Base-by-base conservation (phyloP, 2,888 invertebrate genomes). In the Diachrysia chrysitis region DNA sequence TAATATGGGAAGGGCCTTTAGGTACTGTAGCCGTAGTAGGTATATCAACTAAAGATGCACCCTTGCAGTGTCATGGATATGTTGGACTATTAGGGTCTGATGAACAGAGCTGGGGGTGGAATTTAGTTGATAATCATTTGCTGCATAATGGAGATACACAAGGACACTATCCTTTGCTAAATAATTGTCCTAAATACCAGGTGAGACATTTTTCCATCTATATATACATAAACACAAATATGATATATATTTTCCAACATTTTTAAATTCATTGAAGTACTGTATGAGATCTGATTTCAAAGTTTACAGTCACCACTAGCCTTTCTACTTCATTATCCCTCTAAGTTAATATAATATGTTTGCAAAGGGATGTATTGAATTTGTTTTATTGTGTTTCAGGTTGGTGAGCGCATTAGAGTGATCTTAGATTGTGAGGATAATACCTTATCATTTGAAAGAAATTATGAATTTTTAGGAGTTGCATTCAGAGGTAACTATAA, bases 61-160 rank as follows among this genome's bases (percentile, higher is more conserved):
- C 98, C 48, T 95, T 99, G 73, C 98, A 99, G 90, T 98, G 98
- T 91, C 98, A 98, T 85, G 99, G 99, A 64, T 99, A 99, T 95
- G 98, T 99, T 60, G 98, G 99, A 10, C 95, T 99, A 69, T 95
- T 99, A 74, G 99, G 99, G 35, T 98, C 98, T 6, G 99, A 99
- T 95, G 98, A 99, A 90, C 98, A 99, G 91, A 99, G 99, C 87
- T 99, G 99, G 99, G 99, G 99, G 16, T 99, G 99, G 99, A 99
- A 99, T 96, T 96, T 99, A 83, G 99, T 99, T 60, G 99, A 99
- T 95, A 99, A 99, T 96, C 97, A 98, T 94, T 96, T 99, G 81
- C 95, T 99, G 83, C 99, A 99, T 91, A 99, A 99, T 96, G 99
- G 99, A 63, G 98, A 99, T 93, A 97, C 98, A 77, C 98, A 98